phyloP scores from a whole-genome alignment of 2,797 vertebrate species.

The Syngnathus acus region DNA sequence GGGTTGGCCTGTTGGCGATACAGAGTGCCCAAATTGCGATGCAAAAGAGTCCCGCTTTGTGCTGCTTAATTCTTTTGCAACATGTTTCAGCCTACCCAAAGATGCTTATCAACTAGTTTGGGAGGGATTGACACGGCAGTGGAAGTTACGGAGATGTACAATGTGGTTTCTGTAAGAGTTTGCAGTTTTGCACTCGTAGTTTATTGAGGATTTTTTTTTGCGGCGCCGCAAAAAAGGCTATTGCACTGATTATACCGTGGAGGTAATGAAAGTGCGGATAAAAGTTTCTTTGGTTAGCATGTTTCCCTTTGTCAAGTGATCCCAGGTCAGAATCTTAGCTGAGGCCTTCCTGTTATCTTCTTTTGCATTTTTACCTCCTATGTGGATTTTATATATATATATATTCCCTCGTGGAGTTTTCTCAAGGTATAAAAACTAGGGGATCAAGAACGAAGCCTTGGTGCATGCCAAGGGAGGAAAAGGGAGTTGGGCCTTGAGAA shows the following conservation, averaged over 20 bases:
- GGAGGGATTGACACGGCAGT: background rate
- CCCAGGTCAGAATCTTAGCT: too few relatives aligned
- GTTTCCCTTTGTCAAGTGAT: background rate
- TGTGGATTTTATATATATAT: too few relatives aligned
- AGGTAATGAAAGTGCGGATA: background rate
- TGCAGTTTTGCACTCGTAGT: background rate
- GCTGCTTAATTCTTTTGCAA: background rate
- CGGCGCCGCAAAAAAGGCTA: background rate
- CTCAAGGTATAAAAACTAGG: background rate
- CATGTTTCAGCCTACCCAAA: background rate
- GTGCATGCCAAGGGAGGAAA: background rate
- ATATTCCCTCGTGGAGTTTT: too few relatives aligned
- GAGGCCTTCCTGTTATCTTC: too few relatives aligned
- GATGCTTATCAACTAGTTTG: background rate
- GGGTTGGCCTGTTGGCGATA: conserved; percentile 12
- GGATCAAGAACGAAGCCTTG: background rate
- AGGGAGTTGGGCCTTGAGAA: background rate
- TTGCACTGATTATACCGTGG: too few relatives aligned
- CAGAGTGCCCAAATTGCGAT: conserved; percentile 18
- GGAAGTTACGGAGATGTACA: background rate
- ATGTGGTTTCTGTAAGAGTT: background rate
- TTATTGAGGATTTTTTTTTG: background rate
- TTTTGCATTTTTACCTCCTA: too few relatives aligned
- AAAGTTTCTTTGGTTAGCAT: background rate
- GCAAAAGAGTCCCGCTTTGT: background rate